A percentile compares a stretch with the other conserved stretches of the same genome.
These are phyloP conservation scores for Bos taurus DNA, from an alignment of 2,113 vertebrate species.

Conservation along the genomic window ARS-UCD2.0 NC_037356.1:42180001-42180500, in stretches of 20 bases:
- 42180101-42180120: neutral
- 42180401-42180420: neutral
- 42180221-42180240: neutral
- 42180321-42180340: neutral
- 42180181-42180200: neutral
- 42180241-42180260: neutral
- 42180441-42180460: neutral
- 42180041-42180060: neutral
- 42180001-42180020: neutral
- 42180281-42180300: neutral
- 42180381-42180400: neutral
- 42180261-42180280: neutral
- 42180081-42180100: fast-evolving
- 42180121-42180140: neutral
- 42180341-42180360: neutral
- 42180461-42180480: neutral
- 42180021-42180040: neutral
- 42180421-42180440: neutral
- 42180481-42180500: too few species aligned
- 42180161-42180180: fast-evolving
- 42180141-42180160: neutral
- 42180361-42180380: neutral
- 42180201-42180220: neutral
- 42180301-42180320: neutral
- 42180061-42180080: neutral